Conservation (phyloP, 1,140 invertebrate species). For the Trachymyrmex cornetzi region DNA sequence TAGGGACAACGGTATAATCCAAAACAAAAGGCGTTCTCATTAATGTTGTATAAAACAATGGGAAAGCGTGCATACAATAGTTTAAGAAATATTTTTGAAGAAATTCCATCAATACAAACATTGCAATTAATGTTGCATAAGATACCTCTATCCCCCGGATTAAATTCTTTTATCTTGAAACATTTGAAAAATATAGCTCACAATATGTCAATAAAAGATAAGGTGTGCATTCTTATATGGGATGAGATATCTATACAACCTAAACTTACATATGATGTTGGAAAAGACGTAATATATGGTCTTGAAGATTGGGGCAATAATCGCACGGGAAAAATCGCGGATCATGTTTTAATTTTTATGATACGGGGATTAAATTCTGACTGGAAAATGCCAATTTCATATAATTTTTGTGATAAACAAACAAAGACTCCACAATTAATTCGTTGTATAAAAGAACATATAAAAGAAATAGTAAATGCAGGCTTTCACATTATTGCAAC, state of each 20-base stretch:
- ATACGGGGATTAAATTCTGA: background rate
- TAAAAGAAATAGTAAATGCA: too few species aligned
- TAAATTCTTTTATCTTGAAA: too few species aligned
- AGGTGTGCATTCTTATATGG: too few species aligned
- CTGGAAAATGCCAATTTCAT: background rate
- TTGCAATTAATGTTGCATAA: background rate
- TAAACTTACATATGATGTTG: too few species aligned
- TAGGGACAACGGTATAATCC: background rate
- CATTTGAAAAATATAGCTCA: too few species aligned
- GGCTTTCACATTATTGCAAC: too few species aligned
- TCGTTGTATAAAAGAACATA: background rate
- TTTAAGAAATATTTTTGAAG: background rate
- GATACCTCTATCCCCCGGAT: background rate
- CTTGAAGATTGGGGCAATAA: too few species aligned
- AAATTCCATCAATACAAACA: background rate
- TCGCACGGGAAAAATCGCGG: too few species aligned
- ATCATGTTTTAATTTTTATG: background rate
- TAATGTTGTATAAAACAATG: constrained; percentile 20
- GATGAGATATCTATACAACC: too few species aligned
- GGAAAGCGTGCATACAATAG: background rate
- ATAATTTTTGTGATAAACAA: background rate
- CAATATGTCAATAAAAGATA: too few species aligned
- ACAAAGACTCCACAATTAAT: background rate
- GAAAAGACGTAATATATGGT: too few species aligned
- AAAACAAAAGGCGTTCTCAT: background rate